Evolutionary conservation across 2,797 vertebrate species (phyloP), one percentile per base, ranked within the genome.

Genomic region (Lemur catta): DNA sequence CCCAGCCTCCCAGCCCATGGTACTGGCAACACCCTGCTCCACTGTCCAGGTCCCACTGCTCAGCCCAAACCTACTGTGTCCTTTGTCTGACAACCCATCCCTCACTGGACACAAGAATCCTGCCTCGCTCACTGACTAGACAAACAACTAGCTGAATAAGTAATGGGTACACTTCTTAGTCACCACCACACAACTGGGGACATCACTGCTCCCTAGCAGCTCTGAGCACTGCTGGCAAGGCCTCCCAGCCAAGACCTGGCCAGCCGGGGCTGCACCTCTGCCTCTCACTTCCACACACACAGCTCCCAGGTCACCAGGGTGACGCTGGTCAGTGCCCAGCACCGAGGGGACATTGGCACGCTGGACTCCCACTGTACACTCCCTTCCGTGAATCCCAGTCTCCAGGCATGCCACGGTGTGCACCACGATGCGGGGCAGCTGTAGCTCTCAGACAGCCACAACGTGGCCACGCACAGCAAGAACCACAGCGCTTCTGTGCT

Each of bases 371-470:
- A 46, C 30, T 50, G 0, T 26, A 13, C 1, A 18, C 76, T 84
- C 50, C 71, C 65, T 82, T 67, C n/a, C 48, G 46, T 30, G 50
- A 69, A 30, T 33, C 24, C 17, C 38, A 55, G 13, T 7, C 41
- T 48, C 46, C 46, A 55, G 8, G 6, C 22, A 79, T 6, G 46
- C 46, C 33, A 48, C 12, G 0, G 0, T 3, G 4, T 30, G 26
- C 1, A 5, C 38, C 52, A 57, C 0, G 4, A 22, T 1, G 11
- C 11, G 8, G 13, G 67, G 80, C 86, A 46, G 6, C 46, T 35
- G 22, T 48, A 55, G 22, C 33, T 67, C 71, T 59, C 57, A 67
- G 61, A 78, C 26, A 86, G 55, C 14, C 28, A 72, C 38, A 24
- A 38, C 13, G 22, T 1, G 8, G 79, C 59, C 35, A 22, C 30